Evolutionary conservation across 2,113 vertebrate species (phyloP).

Genomic region (Saguinus imperator): DNA sequence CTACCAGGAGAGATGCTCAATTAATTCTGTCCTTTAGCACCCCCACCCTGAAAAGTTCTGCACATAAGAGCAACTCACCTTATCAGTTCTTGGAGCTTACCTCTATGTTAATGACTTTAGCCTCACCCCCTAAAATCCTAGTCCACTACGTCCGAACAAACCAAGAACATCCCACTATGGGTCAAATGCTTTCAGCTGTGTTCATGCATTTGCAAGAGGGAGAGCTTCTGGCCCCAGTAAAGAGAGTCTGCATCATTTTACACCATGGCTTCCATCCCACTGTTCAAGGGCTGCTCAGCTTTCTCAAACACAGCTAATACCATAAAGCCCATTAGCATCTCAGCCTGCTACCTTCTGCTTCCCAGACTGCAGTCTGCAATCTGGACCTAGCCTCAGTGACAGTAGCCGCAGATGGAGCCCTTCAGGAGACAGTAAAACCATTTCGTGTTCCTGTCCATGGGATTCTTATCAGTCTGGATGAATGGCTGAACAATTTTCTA

Average conservation of each 20-base stretch:
- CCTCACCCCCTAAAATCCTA: background rate
- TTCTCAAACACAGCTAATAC: background rate
- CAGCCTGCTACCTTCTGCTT: background rate
- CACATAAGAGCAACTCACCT: background rate
- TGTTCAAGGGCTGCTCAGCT: background rate
- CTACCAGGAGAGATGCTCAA: background rate
- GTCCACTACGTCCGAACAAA: background rate
- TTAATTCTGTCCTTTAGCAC: background rate
- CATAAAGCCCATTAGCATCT: slow-evolving; percentile 22
- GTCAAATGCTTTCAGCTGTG: background rate
- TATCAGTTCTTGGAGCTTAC: background rate
- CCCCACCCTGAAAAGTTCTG: background rate
- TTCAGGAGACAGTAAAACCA: background rate
- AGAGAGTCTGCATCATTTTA: background rate
- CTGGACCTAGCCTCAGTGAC: fast-evolving
- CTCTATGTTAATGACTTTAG: background rate
- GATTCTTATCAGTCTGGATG: background rate
- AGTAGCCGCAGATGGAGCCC: background rate
- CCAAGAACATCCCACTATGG: background rate
- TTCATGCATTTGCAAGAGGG: background rate
- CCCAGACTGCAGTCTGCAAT: background rate
- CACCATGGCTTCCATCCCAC: background rate
- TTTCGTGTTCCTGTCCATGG: background rate
- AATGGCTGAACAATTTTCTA: background rate
- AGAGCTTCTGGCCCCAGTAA: background rate